A percentile compares a stretch with the other conserved stretches of the same genome.
Conservation (phyloP, 2,888 invertebrate genomes). For the Cistogaster globosa region DNA sequence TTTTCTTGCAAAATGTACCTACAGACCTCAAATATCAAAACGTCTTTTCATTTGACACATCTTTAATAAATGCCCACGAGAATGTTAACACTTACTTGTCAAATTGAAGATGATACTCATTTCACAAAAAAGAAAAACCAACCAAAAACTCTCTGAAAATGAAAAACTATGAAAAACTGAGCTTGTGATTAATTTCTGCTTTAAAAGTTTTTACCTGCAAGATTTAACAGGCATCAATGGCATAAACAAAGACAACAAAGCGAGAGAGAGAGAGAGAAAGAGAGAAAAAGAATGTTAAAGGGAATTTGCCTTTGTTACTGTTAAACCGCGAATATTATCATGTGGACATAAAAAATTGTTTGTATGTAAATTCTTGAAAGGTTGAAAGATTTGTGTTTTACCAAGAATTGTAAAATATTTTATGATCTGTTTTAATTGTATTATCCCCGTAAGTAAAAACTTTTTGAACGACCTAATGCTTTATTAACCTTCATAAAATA, state of each 20-base stretch:
- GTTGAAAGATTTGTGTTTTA: conserved; percentile 14
- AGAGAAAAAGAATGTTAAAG: neutral
- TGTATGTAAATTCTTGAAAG: neutral
- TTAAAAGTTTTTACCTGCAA: neutral
- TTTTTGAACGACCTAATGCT: conserved; percentile 47
- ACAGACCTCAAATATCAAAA: conserved; percentile 30
- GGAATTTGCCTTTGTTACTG: conserved; percentile 14
- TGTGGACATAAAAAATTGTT: conserved; percentile 10
- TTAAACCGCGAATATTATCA: conserved; percentile 54
- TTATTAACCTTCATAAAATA: conserved; percentile 31
- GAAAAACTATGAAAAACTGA: neutral
- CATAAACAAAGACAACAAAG: too few species aligned
- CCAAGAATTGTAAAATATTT: conserved; percentile 58
- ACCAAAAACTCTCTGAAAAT: neutral
- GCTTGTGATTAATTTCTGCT: neutral
- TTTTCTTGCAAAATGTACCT: neutral
- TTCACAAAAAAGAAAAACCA: neutral
- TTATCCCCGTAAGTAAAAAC: conserved; percentile 46
- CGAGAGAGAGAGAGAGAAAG: neutral
- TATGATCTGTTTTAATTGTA: conserved; percentile 59
- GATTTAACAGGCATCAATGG: neutral
- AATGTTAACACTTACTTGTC: conserved; percentile 60
- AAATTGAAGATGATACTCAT: conserved; percentile 17
- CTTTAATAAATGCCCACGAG: conserved; percentile 53
- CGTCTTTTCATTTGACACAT: conserved; percentile 26